Percentiles rank a stretch among this genome's conserved stretches.
phyloP scores from a whole-genome alignment of 2,888 invertebrate species.

The Zeuzera pyrina region DNA sequence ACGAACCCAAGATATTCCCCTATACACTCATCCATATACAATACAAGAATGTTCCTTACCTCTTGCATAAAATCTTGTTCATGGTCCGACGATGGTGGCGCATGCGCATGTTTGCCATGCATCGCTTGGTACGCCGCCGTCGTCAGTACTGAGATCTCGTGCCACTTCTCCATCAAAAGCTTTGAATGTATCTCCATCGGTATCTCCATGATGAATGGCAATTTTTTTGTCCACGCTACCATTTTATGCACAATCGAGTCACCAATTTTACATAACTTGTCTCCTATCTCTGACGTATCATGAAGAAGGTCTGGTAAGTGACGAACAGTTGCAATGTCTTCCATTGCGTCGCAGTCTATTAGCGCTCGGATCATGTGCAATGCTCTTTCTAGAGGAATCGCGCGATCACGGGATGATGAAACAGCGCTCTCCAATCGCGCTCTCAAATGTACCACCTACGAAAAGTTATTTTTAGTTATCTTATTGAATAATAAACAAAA shows the following conservation, averaged over 20 bases:
- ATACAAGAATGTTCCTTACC: too few relatives aligned
- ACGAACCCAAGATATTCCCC: too few relatives aligned
- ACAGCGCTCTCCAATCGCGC: conserved; percentile 91
- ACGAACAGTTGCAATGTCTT: conserved; percentile 93
- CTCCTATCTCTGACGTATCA: conserved; percentile 91
- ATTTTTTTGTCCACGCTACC: conserved; percentile 98
- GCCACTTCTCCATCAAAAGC: conserved; percentile 98
- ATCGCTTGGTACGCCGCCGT: conserved; percentile 96
- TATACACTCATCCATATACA: too few relatives aligned
- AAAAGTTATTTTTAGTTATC: conserved; percentile 7
- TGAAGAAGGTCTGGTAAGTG: conserved; percentile 92
- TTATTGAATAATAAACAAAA: neutral
- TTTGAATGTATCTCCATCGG: conserved; percentile 97
- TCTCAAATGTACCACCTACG: conserved; percentile 83
- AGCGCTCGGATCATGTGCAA: conserved; percentile 92
- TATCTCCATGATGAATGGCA: conserved; percentile 97
- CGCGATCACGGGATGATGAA: conserved; percentile 87
- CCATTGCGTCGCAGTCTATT: conserved; percentile 97
- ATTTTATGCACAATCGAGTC: conserved; percentile 98
- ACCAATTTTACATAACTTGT: conserved; percentile 95
- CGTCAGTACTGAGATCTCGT: conserved; percentile 93
- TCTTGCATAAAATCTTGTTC: conserved; percentile 90
- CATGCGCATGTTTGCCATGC: conserved; percentile 76
- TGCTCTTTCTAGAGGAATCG: conserved; percentile 87
- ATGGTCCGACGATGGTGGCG: conserved; percentile 60